Evolutionary conservation across 2,797 vertebrate species (phyloP).

Genomic region (Sciurus carolinensis): DNA sequence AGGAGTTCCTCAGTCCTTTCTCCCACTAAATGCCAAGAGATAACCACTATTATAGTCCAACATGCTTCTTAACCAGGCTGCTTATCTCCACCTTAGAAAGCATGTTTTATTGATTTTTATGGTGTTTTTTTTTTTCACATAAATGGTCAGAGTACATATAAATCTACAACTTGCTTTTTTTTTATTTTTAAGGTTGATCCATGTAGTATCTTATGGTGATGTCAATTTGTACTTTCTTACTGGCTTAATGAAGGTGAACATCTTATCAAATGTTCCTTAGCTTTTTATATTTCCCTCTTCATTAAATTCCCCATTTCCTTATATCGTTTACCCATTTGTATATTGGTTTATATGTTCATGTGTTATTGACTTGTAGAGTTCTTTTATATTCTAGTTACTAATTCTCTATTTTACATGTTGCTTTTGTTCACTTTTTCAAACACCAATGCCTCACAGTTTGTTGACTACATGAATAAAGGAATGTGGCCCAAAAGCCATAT

Average conservation of each 20-base stretch:
- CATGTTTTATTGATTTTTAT: background rate
- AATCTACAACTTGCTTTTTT: conserved; percentile 37
- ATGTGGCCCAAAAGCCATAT: background rate
- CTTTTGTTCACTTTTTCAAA: conserved; percentile 61
- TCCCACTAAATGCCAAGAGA: background rate
- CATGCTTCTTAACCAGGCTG: background rate
- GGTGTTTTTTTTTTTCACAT: background rate
- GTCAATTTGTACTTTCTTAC: background rate
- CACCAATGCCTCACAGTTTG: background rate
- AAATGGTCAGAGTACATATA: conserved; percentile 31
- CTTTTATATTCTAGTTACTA: conserved; percentile 40
- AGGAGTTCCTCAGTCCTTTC: background rate
- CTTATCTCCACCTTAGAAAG: background rate
- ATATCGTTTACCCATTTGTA: background rate
- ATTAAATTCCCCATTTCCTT: conserved; percentile 8
- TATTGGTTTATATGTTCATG: conserved; percentile 37
- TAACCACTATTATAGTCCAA: conserved; percentile 1
- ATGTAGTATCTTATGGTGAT: background rate
- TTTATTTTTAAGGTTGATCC: background rate
- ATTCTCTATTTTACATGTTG: background rate
- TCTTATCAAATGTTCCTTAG: conserved; percentile 23
- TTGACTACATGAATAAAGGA: background rate
- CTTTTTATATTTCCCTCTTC: conserved; percentile 16
- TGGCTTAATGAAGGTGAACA: background rate
- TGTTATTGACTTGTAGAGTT: conserved; percentile 8